phyloP scores from a whole-genome alignment of 2,797 vertebrate genomes.

The Hozukius guyotensis region DNA sequence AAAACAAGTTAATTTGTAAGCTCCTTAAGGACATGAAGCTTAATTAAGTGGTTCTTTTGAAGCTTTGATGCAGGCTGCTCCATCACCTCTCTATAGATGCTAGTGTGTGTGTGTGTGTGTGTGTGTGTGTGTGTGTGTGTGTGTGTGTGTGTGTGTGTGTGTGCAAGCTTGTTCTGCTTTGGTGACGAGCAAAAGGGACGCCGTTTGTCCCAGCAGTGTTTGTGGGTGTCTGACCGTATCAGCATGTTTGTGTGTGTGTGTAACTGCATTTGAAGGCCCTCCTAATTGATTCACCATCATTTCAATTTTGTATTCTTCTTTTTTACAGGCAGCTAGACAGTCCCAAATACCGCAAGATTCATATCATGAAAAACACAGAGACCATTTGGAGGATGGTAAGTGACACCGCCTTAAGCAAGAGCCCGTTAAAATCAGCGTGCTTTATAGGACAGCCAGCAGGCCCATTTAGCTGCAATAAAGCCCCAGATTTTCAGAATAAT shows the following conservation, averaged over 20 bases:
- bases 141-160: constrained; percentile 3
- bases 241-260: constrained; percentile 23
- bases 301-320: constrained; percentile 17
- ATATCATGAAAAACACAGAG: constrained; percentile 98
- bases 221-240: constrained; percentile 42
- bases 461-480: constrained; percentile 7
- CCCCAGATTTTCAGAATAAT: background rate
- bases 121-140: constrained; percentile 9
- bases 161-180: constrained; percentile 27
- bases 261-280: constrained; percentile 30
- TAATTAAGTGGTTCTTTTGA: constrained; percentile 76
- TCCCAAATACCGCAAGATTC: constrained; percentile 90
- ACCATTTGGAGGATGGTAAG: constrained; percentile 95
- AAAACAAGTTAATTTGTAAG: constrained; percentile 76
- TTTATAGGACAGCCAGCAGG: constrained; percentile 6
- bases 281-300: constrained; percentile 46
- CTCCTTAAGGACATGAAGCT: constrained; percentile 73
- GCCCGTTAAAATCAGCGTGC: constrained; percentile 26
- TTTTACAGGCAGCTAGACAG: constrained; percentile 91
- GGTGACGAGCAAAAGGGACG: constrained; percentile 41
- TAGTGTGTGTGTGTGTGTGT: constrained; percentile 23
- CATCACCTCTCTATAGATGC: constrained; percentile 57
- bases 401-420: constrained; percentile 37
- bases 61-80: constrained; percentile 67
- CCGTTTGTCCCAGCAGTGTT: constrained; percentile 46